Conservation (phyloP, 2,113 vertebrate species). For the Lamprologus ornatipinnis region DNA sequence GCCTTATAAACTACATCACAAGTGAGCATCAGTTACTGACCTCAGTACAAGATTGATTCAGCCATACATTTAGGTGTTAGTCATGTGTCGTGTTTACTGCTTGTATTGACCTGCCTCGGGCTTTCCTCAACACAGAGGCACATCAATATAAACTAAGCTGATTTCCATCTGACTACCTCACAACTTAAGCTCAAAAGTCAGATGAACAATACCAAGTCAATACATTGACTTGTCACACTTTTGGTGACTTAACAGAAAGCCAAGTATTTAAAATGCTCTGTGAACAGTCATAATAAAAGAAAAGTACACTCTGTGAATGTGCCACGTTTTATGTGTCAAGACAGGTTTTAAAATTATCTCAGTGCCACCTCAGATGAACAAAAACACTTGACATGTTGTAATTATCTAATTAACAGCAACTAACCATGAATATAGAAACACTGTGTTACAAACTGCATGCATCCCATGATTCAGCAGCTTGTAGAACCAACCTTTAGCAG, state of each 20-base stretch:
- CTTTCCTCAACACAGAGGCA: background rate
- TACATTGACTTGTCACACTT: background rate
- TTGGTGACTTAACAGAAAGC: background rate
- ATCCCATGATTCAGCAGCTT: background rate
- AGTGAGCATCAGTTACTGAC: background rate
- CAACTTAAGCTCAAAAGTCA: background rate
- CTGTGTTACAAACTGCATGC: background rate
- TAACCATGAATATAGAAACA: background rate
- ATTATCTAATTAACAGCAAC: background rate
- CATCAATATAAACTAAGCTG: background rate
- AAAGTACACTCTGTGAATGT: background rate
- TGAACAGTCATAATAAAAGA: background rate
- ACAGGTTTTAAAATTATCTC: background rate
- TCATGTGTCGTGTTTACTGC: background rate
- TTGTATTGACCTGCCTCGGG: background rate
- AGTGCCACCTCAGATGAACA: background rate
- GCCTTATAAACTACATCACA: background rate
- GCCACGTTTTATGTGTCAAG: background rate
- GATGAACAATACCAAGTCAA: background rate
- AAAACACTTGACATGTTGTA: background rate
- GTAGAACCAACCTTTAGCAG: background rate
- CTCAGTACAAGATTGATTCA: background rate
- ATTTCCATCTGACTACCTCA: background rate
- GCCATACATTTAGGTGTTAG: background rate
- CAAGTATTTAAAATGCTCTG: background rate